These are phyloP conservation scores for Pandion haliaetus DNA, from an alignment of 2,113 vertebrate genomes.

Conservation along the genomic window DNA sequence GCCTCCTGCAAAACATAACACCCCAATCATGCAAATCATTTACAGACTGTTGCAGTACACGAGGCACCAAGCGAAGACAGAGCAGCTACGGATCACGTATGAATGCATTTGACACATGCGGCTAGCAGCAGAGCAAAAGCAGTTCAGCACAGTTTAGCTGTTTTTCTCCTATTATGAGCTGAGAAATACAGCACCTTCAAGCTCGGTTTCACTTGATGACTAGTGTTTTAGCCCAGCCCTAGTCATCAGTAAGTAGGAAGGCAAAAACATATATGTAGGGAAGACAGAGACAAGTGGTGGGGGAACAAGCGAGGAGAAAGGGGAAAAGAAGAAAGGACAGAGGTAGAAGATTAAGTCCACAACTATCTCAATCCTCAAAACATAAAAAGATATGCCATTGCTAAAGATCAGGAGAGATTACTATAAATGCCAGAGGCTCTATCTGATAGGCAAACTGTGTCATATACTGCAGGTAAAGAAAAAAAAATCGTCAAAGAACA, in stretches of 20 bases:
- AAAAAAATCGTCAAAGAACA: background rate
- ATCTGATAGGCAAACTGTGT: background rate
- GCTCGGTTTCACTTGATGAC: background rate
- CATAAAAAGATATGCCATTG: background rate
- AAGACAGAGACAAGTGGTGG: background rate
- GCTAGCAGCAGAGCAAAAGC: background rate
- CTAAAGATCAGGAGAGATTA: background rate
- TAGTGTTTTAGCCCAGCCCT: background rate
- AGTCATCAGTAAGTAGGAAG: background rate
- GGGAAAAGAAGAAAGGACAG: background rate
- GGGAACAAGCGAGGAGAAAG: background rate
- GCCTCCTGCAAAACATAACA: background rate
- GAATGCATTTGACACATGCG: background rate
- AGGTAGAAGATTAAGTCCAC: background rate
- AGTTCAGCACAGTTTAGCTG: background rate
- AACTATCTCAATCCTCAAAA: background rate
- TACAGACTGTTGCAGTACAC: background rate
- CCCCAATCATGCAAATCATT: background rate
- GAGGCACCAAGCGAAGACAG: background rate
- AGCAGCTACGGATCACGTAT: accelerated
- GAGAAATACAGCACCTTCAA: background rate
- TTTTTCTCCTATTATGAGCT: background rate
- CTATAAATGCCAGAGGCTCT: background rate
- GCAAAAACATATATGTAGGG: background rate
- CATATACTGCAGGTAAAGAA: background rate